Base-by-base conservation (phyloP, 2,888 invertebrate species). In the Lamproptera curius region DNA sequence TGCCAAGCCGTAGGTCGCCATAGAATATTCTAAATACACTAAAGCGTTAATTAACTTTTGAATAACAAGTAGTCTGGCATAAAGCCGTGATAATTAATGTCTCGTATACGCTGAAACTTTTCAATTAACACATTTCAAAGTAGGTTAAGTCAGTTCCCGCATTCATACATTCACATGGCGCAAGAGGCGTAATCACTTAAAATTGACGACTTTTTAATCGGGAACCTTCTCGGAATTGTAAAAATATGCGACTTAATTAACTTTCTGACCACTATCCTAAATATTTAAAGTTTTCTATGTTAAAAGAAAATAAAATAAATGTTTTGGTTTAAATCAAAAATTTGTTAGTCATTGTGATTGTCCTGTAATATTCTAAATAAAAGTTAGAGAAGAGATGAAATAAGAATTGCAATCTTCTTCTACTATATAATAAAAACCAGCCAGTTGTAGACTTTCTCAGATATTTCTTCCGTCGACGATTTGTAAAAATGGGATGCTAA, bases 131-230 rank as follows among this genome's bases (percentile, higher is more conserved):
- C 41, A 41, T 41, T 17, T 36, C 36, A 17, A 35, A 31, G 41
- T 46, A 46, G 46, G 46, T 46, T 41, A 41, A 28, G 17, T 36
- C 31, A 20, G 46, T 16, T 36, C 37, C 14, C 42, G 26, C 36
- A 20, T 34, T 15, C 42, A 23, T 16, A 26, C 42, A 35, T 26
- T 36, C 16, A 35, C 26, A 16, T 14, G 11, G 35, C 11, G 16
- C 8, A 35, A 16, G 8, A 16, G 2, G 23, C 14, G n/a, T 36
- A 35, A 13, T 14, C 14, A 20, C 23, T 42, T 11, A 26, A 35
- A 15, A 23, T n/a, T 14, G 13, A 16, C 15, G 15, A n/a, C 23
- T 16, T 35, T 42, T 42, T 36, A 42, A 23, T 42, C 20, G 5
- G 13, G 14, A 13, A 28, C 11, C n/a, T n/a, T n/a, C n/a, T 31